Evolutionary conservation across 2,888 invertebrate species (phyloP).

Genomic region (Dendrolimus houi): DNA sequence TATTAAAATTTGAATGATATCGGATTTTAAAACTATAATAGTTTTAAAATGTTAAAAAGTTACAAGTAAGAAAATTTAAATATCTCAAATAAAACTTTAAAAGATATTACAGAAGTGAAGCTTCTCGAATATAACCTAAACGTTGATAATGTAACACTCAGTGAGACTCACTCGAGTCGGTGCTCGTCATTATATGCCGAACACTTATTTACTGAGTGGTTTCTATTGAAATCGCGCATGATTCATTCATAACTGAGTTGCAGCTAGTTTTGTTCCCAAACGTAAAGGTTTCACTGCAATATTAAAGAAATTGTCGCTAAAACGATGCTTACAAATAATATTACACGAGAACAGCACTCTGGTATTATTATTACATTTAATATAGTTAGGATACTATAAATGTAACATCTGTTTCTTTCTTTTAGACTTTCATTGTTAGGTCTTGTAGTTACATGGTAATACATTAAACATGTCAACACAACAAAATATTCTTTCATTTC

Average conservation of each 20-base stretch:
- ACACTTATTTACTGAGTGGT: too few relatives aligned
- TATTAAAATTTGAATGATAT: not conserved
- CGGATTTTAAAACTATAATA: too few relatives aligned
- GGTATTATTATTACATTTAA: slow-evolving; percentile 37
- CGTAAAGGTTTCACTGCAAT: not conserved
- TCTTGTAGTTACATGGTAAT: slow-evolving; percentile 66
- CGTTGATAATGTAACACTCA: too few relatives aligned
- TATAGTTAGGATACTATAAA: slow-evolving; percentile 9
- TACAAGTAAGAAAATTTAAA: too few relatives aligned
- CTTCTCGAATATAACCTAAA: too few relatives aligned
- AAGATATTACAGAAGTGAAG: too few relatives aligned
- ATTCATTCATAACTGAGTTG: too few relatives aligned
- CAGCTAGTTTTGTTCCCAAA: not conserved
- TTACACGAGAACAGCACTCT: slow-evolving; percentile 50
- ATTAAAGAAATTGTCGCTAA: slow-evolving; percentile 11
- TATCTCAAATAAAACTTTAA: too few relatives aligned
- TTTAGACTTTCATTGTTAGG: slow-evolving; percentile 57
- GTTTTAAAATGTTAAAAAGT: too few relatives aligned
- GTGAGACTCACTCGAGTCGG: too few relatives aligned
- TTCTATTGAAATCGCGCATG: too few relatives aligned
- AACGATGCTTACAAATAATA: slow-evolving; percentile 27
- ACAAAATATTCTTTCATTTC: slow-evolving; percentile 71
- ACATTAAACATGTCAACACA: slow-evolving; percentile 75
- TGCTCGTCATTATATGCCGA: too few relatives aligned
- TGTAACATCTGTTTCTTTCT: slow-evolving; percentile 47